A percentile compares a stretch with the other conserved stretches of the same genome.
Evolutionary conservation across 2,888 invertebrate genomes (phyloP).

Genomic region (Artemia sinica): DNA sequence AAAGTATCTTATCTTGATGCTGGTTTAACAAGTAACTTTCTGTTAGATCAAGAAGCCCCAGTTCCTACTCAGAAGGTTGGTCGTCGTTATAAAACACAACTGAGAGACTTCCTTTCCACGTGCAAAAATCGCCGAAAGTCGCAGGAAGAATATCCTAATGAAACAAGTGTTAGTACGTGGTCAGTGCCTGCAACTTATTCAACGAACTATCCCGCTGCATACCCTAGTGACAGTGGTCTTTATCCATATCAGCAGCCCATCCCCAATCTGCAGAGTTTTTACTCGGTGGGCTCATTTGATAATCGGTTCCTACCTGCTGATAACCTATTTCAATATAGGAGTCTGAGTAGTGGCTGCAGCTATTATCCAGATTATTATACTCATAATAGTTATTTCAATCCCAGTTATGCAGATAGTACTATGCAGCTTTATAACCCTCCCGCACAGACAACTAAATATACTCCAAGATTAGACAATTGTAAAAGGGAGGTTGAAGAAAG

Average conservation of each 20-base stretch:
- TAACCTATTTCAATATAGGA: constrained; percentile 48
- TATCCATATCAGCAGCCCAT: constrained; percentile 50
- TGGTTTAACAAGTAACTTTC: constrained; percentile 73
- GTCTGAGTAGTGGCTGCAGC: constrained; percentile 24
- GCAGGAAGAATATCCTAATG: constrained; percentile 21
- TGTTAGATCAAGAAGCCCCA: constrained; percentile 62
- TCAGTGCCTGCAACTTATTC: constrained; percentile 39
- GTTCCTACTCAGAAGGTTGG: constrained; percentile 50
- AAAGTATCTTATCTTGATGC: constrained; percentile 94
- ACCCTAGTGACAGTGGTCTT: constrained; percentile 38
- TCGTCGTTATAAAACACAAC: constrained; percentile 78
- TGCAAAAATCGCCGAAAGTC: constrained; percentile 63
- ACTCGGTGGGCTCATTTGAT: constrained; percentile 35
- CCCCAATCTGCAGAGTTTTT: constrained; percentile 31
- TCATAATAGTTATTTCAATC: constrained; percentile 31
- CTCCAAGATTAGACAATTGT: background rate
- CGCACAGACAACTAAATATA: background rate
- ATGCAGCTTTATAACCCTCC: constrained; percentile 13
- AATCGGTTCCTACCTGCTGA: constrained; percentile 56
- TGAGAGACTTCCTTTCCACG: constrained; percentile 78
- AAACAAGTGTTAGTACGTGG: constrained; percentile 18
- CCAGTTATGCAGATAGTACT: constrained; percentile 19
- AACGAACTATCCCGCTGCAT: constrained; percentile 43
- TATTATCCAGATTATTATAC: constrained; percentile 22
- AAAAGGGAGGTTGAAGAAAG: background rate